Evolutionary conservation across 2,113 vertebrate genomes (phyloP).

Genomic region (Camelus bactrianus): DNA sequence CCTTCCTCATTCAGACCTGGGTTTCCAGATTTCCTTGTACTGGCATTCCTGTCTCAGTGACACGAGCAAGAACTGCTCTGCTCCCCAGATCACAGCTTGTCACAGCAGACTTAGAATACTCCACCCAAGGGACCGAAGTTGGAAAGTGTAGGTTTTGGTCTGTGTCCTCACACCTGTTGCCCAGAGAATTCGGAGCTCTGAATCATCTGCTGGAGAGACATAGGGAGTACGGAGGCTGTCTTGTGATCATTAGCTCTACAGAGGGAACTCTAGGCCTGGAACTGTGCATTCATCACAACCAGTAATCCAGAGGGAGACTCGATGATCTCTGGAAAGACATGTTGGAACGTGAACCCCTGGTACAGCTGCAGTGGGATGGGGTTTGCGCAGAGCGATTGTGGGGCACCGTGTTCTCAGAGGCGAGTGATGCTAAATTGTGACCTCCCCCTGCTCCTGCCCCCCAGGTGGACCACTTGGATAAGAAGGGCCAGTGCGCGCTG

Average conservation of each 20-base stretch:
- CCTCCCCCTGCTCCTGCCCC: background rate
- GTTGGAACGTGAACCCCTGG: fast-evolving
- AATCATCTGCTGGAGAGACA: background rate
- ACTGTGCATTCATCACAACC: background rate
- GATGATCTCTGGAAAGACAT: background rate
- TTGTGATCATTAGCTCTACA: background rate
- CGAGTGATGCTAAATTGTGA: background rate
- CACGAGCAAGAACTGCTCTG: background rate
- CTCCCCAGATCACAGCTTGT: background rate
- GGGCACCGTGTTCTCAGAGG: background rate
- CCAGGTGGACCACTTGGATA: constrained; percentile 95
- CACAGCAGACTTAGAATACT: background rate
- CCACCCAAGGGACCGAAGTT: no score
- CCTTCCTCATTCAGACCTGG: background rate
- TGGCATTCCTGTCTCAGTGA: background rate
- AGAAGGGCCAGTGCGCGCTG: constrained; percentile 96
- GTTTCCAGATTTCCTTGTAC: background rate
- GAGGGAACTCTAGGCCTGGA: background rate
- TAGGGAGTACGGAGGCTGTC: background rate
- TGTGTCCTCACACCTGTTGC: background rate
- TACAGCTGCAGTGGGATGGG: background rate
- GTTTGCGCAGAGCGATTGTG: background rate
- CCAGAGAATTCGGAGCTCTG: background rate
- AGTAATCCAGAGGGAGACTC: background rate
- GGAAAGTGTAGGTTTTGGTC: background rate